Evolutionary conservation across 2,888 invertebrate genomes (phyloP), one percentile per base, ranked within the genome.

Genomic region (Lysandra bellargus): DNA sequence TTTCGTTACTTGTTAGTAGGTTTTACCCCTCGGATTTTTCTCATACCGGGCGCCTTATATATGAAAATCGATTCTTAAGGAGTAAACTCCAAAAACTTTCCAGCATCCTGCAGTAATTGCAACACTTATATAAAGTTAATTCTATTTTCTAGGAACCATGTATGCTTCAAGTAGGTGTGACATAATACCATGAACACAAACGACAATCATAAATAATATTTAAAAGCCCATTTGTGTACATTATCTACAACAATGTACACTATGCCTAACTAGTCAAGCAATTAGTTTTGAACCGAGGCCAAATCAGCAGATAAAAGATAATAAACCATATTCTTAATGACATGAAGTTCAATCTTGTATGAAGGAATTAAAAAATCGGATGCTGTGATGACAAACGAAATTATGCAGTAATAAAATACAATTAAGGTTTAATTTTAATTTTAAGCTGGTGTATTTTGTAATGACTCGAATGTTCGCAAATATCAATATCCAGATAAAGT

Each of bases 171-270:
- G 14, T 30, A 74, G n/a, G 44, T 44, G 49, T 74, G 23, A 23
- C 49, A 9, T 40, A n/a, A 23, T 40, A 74, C 40, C 44, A 23
- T 74, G 44, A 23, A n/a, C 7, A n/a, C 17, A 75, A 49, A 75
- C n/a, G 23, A 44, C 40, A 49, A 12, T 23, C 14, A 49, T 49
- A 75, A 75, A 44, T 30, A 75, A 30, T 49, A 75, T 75, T 44
- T 75, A 49, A 44, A 75, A 75, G 33, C 33, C 69, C 75, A 75
- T 75, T 75, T 49, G 75, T 44, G 4, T 49, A 75, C 7, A 75
- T 75, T 49, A 75, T 69, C 33, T 69, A 75, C 75, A 49, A 75
- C 44, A 33, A 76, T 57, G 33, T 76, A 57, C 30, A 57, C 76
- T 53, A 6, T 30, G 76, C 57, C 53, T 76, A 53, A 33, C 23